phyloP scores from a whole-genome alignment of 2,797 vertebrate species.

The Notamacropus eugenii region DNA sequence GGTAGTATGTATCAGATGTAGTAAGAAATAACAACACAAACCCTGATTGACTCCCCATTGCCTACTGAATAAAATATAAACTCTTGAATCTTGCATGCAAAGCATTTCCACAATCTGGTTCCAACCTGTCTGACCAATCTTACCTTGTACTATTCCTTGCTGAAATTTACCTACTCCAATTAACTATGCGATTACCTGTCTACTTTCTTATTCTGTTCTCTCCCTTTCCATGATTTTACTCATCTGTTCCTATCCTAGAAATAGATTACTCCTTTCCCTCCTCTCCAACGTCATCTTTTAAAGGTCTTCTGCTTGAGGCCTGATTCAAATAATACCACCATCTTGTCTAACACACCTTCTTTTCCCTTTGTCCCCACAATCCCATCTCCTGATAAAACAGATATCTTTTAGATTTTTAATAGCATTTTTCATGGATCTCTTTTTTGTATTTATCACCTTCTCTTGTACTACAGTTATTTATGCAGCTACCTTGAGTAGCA shows the following conservation, averaged over 20 bases:
- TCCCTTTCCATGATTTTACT: background rate
- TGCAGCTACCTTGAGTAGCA: background rate
- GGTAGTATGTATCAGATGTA: background rate
- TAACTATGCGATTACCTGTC: background rate
- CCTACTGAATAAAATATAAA: background rate
- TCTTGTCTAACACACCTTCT: background rate
- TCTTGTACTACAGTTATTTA: background rate
- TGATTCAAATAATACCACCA: background rate
- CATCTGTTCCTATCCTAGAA: background rate
- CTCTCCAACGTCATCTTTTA: background rate
- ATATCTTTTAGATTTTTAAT: background rate
- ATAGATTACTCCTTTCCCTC: background rate
- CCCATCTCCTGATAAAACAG: background rate
- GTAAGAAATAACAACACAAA: background rate
- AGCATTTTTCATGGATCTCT: background rate
- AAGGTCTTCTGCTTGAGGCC: background rate
- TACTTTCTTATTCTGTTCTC: background rate
- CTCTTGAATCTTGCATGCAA: background rate
- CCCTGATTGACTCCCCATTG: background rate
- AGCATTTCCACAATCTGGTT: background rate
- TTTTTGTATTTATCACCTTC: background rate
- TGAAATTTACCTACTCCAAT: background rate
- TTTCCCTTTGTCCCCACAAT: background rate
- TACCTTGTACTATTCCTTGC: background rate
- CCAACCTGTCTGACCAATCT: background rate